Evolutionary conservation across 1,140 invertebrate species (phyloP), one percentile per base, ranked within the genome.

Genomic region (Drosophila ananassae): DNA sequence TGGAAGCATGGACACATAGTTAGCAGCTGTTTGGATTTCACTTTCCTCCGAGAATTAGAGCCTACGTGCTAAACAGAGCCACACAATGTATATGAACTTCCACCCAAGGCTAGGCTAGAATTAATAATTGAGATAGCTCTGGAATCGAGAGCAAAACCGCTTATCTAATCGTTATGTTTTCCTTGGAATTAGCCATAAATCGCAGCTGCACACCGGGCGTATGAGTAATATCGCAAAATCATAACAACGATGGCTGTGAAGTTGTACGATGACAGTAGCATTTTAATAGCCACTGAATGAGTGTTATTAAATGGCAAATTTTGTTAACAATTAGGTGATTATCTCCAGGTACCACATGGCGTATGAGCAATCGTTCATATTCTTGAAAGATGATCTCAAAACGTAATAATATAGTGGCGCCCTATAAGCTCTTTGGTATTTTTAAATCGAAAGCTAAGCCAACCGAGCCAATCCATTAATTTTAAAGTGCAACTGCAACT

Each of bases 401-500:
- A 37, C 60, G 47, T 47, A 57, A 41, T 41, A 48, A 7, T 39
- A 39, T 44, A 44, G 7, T 17, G 3, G 41, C 41, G 30, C 8
- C n/a, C 41, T 22, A 24, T 7, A 2, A 3, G 17, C 21, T 24
- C 44, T 10, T 24, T 13, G 44, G 2, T 47, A 47, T 47, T 47
- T 58, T 22, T 37, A 53, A 77, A 64, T 73, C 59, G 81, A 84
- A 84, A 85, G 80, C 75, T 71, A 77, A 69, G 54, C 67, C 53
- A 73, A 63, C 64, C 54, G 41, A 64, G 58, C 58, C 53, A 39
- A 63, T 24, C 54, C 50, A 63, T 60, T 53, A 48, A 63, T 82
- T 64, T 64, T 71, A 79, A 83, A 82, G 83, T 82, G 82, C 82
- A 85, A 32, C n/a, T 62, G 51, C 53, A 84, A 59, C 80, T 82